phyloP scores from a whole-genome alignment of 2,113 vertebrate species.

The Odontesthes bonariensis region DNA sequence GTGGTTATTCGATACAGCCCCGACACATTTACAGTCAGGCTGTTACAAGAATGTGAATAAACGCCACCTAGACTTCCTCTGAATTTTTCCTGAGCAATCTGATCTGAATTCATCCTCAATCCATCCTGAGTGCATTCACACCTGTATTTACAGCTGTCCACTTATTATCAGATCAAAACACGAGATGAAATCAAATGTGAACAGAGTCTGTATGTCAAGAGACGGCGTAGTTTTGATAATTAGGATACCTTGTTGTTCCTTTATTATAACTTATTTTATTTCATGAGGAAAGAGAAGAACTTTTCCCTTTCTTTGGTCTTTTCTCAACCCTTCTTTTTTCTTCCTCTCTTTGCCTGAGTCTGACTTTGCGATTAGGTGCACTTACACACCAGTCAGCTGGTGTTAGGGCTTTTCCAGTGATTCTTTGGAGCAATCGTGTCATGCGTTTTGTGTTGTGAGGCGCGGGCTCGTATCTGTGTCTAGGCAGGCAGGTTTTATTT shows the following conservation, averaged over 20 bases:
- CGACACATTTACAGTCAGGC: no score
- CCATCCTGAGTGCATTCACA: no score
- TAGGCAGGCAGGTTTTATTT: slow-evolving; percentile 62
- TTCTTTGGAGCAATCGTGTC: slow-evolving; percentile 36
- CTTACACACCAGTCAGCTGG: slow-evolving; percentile 9
- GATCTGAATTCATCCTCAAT: no score
- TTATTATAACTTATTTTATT: slow-evolving; percentile 3
- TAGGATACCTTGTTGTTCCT: slow-evolving; percentile 1
- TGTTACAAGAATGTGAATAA: no score
- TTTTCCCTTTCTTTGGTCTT: neutral
- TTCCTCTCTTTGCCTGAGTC: neutral
- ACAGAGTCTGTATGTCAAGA: no score
- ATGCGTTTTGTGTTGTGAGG: slow-evolving; percentile 46
- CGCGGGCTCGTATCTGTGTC: slow-evolving; percentile 50
- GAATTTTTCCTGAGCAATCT: no score
- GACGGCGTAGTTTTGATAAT: neutral
- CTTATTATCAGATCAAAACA: no score
- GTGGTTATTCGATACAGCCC: no score
- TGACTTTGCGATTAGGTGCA: slow-evolving; percentile 23
- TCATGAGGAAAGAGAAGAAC: neutral
- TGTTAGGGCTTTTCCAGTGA: slow-evolving; percentile 41
- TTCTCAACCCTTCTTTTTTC: neutral
- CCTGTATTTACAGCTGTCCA: no score
- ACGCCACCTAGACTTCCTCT: no score
- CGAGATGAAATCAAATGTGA: no score